Evolutionary conservation across 64 coral and sea anemone genomes (phyloP).

Genomic region (Porites australiensis): DNA sequence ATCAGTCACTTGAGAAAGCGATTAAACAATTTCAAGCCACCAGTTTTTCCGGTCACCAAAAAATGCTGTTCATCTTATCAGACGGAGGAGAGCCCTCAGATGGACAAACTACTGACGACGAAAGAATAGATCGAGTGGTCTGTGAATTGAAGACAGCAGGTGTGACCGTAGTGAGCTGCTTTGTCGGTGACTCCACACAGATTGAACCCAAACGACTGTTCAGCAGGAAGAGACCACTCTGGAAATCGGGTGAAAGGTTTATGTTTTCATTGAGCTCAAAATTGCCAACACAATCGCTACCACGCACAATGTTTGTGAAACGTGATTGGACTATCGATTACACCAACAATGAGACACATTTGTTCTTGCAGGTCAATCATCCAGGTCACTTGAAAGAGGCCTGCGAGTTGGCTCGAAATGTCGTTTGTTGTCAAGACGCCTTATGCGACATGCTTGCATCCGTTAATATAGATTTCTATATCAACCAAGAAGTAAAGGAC

Average conservation of each 20-base stretch:
- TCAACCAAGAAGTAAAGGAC: not conserved
- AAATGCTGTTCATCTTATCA: conserved; percentile 57
- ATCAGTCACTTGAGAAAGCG: not conserved
- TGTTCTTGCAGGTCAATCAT: conserved; percentile 72
- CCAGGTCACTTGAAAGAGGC: conserved; percentile 50
- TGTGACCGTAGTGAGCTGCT: conserved; percentile 50
- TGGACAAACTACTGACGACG: not conserved
- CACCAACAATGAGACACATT: conserved; percentile 60
- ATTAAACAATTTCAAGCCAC: not conserved
- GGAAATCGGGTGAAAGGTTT: conserved; percentile 28
- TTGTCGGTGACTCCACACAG: not conserved
- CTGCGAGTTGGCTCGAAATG: conserved; percentile 20
- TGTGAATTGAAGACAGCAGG: not conserved
- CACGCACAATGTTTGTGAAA: conserved; percentile 64
- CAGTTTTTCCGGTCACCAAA: not conserved
- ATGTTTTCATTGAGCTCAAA: conserved; percentile 56
- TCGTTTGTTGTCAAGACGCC: conserved; percentile 24
- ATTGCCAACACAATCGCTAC: conserved; percentile 29
- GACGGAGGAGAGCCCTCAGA: conserved; percentile 52
- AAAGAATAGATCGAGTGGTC: not conserved
- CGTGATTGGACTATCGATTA: conserved; percentile 57
- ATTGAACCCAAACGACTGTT: conserved; percentile 31
- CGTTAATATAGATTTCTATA: conserved; percentile 60
- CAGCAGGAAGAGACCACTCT: not conserved
- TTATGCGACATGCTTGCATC: conserved; percentile 29